Conservation (phyloP, 2,888 invertebrate genomes). For the Alcis repandata region DNA sequence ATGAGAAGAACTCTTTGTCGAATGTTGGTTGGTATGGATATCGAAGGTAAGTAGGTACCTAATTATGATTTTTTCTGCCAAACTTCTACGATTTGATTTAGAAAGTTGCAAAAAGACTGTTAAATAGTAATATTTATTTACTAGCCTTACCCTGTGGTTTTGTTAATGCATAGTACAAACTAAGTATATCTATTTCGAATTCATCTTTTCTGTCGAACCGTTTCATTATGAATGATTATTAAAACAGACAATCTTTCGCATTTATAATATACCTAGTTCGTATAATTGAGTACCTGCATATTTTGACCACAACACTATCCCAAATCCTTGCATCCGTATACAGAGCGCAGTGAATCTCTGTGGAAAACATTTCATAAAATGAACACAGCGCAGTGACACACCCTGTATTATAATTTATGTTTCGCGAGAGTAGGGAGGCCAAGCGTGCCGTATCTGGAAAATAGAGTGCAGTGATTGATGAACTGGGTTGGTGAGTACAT, state of each 20-base stretch:
- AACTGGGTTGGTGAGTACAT: neutral
- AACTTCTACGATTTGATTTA: neutral
- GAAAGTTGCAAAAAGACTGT: too few species aligned
- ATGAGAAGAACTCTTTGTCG: neutral
- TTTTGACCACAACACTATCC: slow-evolving; percentile 27
- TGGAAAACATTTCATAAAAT: slow-evolving; percentile 75
- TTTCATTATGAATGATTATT: too few species aligned
- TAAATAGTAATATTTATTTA: too few species aligned
- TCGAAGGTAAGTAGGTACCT: neutral
- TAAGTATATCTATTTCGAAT: too few species aligned
- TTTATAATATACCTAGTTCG: too few species aligned
- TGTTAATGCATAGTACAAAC: too few species aligned
- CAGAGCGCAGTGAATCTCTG: slow-evolving; percentile 79
- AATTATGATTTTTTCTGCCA: neutral
- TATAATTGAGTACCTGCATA: neutral
- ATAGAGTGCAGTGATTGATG: slow-evolving; percentile 48
- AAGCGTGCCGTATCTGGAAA: slow-evolving; percentile 63
- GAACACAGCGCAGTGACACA: slow-evolving; percentile 71
- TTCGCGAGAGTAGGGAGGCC: slow-evolving; percentile 64
- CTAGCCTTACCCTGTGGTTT: too few species aligned
- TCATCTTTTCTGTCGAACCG: too few species aligned
- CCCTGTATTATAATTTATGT: slow-evolving; percentile 78
- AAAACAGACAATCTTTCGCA: too few species aligned
- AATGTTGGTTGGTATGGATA: neutral
- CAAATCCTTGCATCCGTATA: slow-evolving; percentile 61